A percentile compares a stretch with the other conserved stretches of the same genome.
These are phyloP conservation scores for Gracilinanus agilis DNA, from an alignment of 2,113 vertebrate species.

Conservation along the genomic window DNA sequence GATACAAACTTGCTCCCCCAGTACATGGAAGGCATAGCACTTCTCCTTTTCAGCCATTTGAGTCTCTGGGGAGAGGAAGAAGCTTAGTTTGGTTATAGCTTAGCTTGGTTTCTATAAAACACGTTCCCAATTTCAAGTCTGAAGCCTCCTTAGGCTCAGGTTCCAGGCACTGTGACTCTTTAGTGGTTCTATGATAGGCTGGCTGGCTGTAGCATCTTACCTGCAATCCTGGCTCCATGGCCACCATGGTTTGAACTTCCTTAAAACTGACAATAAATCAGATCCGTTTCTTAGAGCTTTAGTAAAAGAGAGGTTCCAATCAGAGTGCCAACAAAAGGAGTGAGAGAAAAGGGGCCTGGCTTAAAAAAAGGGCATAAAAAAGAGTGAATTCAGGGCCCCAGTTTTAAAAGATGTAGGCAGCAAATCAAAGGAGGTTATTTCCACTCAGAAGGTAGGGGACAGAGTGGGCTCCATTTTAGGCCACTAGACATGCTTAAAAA, in stretches of 20 bases:
- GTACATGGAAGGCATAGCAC: not conserved
- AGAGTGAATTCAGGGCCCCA: not conserved
- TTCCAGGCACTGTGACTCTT: not conserved
- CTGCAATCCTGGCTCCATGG: not conserved
- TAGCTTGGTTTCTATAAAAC: not conserved
- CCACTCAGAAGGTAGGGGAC: not conserved
- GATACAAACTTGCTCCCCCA: not conserved
- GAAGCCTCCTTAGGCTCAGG: not conserved
- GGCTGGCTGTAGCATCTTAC: not conserved
- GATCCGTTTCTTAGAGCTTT: not conserved
- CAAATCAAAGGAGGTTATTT: not conserved
- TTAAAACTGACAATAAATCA: not conserved
- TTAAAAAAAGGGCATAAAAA: not conserved
- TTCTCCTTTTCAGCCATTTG: not conserved
- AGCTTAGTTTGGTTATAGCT: not conserved
- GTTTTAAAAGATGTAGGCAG: not conserved
- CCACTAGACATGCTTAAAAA: not conserved
- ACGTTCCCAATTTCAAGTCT: not conserved
- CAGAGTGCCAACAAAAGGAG: not conserved
- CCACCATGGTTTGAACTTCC: not conserved
- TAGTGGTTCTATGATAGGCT: not conserved
- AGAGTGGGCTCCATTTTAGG: not conserved
- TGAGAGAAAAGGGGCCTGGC: not conserved
- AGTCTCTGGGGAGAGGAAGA: not conserved
- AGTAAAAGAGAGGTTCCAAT: not conserved